Conservation (phyloP, 30 jellyfish, hydroid and myxozoan species). For the Sanderia malayensis region DNA sequence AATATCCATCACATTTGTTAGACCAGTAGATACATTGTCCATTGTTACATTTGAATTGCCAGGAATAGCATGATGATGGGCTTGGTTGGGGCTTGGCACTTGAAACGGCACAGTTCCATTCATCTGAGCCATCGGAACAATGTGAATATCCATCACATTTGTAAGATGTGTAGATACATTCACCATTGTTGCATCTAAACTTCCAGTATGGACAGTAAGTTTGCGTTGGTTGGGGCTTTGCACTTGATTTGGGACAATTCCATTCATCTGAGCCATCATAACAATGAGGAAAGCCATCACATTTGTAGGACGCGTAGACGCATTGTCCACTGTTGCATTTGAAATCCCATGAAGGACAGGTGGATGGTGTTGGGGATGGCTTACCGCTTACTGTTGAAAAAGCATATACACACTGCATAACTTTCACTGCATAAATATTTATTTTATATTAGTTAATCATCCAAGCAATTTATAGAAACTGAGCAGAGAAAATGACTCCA, state of each 20-base stretch:
- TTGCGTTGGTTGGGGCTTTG: conserved; percentile 11
- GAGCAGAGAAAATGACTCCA: conserved; percentile 12
- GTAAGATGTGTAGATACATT: conserved; percentile 18
- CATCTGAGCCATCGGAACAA: conserved; percentile 47
- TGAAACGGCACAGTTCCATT: neutral
- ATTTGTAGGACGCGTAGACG: conserved; percentile 5
- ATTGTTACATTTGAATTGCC: neutral
- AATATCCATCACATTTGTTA: neutral
- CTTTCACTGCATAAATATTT: too few relatives aligned
- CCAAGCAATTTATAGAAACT: conserved; percentile 8
- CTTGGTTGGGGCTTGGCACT: neutral
- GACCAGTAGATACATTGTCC: neutral
- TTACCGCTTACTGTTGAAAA: neutral
- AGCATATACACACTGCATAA: neutral
- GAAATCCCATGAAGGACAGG: conserved; percentile 26
- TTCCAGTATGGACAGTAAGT: conserved; percentile 31
- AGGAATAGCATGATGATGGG: neutral
- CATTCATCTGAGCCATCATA: conserved; percentile 34
- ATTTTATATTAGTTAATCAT: too few relatives aligned
- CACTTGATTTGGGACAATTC: neutral
- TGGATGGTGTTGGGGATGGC: conserved; percentile 23
- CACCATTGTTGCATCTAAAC: conserved; percentile 21
- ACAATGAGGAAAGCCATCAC: neutral
- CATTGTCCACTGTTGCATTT: conserved; percentile 17
- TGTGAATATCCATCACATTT: conserved; percentile 60